These are phyloP conservation scores for Scomber colias DNA, from an alignment of 2,113 vertebrate species.

Conservation along the genomic window DNA sequence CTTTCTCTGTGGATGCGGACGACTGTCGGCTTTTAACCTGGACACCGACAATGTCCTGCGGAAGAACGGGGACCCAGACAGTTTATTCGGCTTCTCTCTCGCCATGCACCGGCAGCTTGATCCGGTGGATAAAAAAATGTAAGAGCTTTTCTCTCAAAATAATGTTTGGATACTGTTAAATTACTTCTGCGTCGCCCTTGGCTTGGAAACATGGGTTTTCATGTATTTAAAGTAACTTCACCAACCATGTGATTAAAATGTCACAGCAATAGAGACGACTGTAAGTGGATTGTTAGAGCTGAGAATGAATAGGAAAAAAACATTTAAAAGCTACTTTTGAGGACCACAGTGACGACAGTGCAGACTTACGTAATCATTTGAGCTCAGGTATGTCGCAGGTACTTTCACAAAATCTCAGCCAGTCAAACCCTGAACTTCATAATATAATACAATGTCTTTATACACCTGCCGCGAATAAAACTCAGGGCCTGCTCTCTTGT, in stretches of 20 bases:
- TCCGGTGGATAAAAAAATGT: conserved; percentile 89
- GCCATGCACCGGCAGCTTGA: conserved; percentile 92
- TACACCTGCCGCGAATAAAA: neutral
- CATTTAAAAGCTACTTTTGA: neutral
- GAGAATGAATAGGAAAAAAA: neutral
- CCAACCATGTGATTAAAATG: conserved; percentile 23
- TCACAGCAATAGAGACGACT: neutral
- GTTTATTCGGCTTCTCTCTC: conserved; percentile 95
- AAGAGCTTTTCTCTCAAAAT: conserved; percentile 74
- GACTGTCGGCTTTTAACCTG: conserved; percentile 91
- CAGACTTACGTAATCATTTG: neutral
- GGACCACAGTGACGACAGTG: too few species aligned
- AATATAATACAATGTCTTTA: fast-evolving
- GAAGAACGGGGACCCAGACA: conserved; percentile 87
- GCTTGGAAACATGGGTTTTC: neutral
- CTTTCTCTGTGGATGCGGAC: conserved; percentile 74
- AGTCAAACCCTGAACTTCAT: neutral
- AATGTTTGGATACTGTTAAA: neutral
- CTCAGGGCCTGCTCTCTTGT: neutral
- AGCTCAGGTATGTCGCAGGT: conserved; percentile 59
- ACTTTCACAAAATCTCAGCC: neutral
- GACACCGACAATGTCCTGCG: conserved; percentile 86
- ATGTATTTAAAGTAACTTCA: conserved; percentile 19
- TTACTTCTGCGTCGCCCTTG: neutral
- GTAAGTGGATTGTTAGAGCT: neutral